Conservation (phyloP, 2,797 vertebrate species). For the Phoebastria nigripes region DNA sequence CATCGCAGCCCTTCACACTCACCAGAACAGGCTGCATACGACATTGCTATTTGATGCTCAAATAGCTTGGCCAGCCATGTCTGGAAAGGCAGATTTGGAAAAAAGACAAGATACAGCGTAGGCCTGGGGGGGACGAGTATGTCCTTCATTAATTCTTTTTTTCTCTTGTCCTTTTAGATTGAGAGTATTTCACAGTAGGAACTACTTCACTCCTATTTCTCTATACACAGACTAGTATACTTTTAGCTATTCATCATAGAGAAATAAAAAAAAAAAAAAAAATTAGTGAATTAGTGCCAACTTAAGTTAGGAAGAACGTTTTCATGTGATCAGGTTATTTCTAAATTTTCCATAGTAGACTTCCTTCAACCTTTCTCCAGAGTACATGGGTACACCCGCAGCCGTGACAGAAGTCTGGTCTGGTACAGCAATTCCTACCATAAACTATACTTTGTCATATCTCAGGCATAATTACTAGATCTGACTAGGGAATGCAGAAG, state of each 20-base stretch:
- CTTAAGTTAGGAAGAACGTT: not conserved
- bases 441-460: rapidly evolving
- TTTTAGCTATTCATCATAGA: not conserved
- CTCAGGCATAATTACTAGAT: not conserved
- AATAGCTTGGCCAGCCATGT: not conserved
- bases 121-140: not conserved
- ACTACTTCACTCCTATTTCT: not conserved
- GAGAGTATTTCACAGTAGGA: not conserved
- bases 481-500: not conserved
- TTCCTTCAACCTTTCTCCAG: not conserved
- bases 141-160: not conserved
- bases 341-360: not conserved
- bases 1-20: not conserved
- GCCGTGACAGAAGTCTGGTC: not conserved
- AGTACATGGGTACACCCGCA: rapidly evolving
- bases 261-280: not conserved
- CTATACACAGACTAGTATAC: not conserved
- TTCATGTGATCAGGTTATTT: not conserved
- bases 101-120: not conserved
- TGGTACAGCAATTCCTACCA: not conserved
- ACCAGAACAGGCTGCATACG: not conserved
- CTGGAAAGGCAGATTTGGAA: not conserved
- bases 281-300: not conserved
- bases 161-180: not conserved
- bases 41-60: not conserved